Evolutionary conservation across 2,113 vertebrate species (phyloP), one percentile per base, ranked within the genome.

Genomic region (Ranitomeya variabilis): DNA sequence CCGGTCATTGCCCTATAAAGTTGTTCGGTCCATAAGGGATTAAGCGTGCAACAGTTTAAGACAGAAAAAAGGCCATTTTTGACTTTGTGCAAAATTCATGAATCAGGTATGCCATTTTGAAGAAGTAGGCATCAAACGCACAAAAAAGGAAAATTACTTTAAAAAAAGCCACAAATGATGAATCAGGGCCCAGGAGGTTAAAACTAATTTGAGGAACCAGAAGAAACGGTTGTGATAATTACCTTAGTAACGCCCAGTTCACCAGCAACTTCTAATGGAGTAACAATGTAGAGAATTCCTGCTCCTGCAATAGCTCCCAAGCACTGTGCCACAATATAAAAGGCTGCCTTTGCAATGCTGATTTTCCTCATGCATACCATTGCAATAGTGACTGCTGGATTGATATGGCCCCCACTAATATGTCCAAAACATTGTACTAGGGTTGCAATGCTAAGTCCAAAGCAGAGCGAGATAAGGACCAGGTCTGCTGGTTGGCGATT

Each of bases 401-500:
- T 99, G 90, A 99, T 96, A 94, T 99, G 98, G 80, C 96, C 98
- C 0, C 98, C 98, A 0, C 98, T 99, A 94, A 99, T 97, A 92
- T 99, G 98, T 8, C 97, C 97, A 4, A 99, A 98, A 91, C 97
- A 98, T 86, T 99, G 98, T 89, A 98, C 97, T 95, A 99, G 96
- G n/a, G 98, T 99, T 19, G 97, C 97, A 10, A 99, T 98, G 94
- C 96, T 97, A 90, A 99, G 96, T 90, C 98, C 98, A 77, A 99
- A 99, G 94, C 97, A 98, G 8, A 99, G 96, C 15, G 98, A 96
- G 91, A 99, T 98, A 57, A 98, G 97, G 74, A 99, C 95, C 89
- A 97, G 94, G 92, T 98, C 96, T 10, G 95, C 94, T 0, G 97
- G 96, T 4, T 95, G 91, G 8, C 96, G 95, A 7, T 95, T 96